Evolutionary conservation across 1,140 invertebrate genomes (phyloP), one percentile per base, ranked within the genome.

Genomic region (Solenopsis fugax): DNA sequence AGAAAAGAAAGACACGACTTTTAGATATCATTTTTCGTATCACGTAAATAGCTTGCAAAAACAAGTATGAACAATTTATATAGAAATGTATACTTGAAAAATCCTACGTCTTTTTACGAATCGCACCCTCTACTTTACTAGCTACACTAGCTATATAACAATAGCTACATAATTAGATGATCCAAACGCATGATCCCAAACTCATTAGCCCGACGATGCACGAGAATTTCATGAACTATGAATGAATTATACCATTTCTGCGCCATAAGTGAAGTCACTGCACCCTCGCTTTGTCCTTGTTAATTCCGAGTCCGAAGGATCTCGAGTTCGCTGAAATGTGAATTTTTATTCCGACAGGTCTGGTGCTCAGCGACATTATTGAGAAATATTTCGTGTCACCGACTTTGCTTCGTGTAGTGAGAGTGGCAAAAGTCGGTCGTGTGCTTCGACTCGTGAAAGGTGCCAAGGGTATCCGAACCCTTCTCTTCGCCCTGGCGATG

Each of bases 331-430:
- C 48, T 84, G 18, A 81, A 71, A 34, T 65, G 29, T 75, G 5
- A 37, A 84, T 60, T 75, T 78, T 73, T 12, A 1, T 62, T 5
- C n/a, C 56, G 54, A 18, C 96, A 99, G 99, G 98, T 96, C 96
- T 99, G 96, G 98, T 98, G 92, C 96, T 99, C 94, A 98, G 98
- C 95, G 98, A 99, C 96, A 97, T 99, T 93, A 99, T 99, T 94
- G 98, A 99, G 94, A 98, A 99, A 95, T 99, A 99, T 96, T 99
- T 99, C 95, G 98, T 99, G 91, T 99, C 99, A 76, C 99, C 99
- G 60, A 99, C 99, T 82, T 96, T 99, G 94, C 97, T 99, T 89
- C 97, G 99, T 95, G 99, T 99, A 86, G 98, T 99, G 73, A 97
- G 99, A 94, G 99, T 99, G 92, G 99, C 99, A 72, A 99, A 99